These are phyloP conservation scores for Agrochola circellaris DNA, from an alignment of 2,888 invertebrate genomes.

Conservation along the genomic window DNA sequence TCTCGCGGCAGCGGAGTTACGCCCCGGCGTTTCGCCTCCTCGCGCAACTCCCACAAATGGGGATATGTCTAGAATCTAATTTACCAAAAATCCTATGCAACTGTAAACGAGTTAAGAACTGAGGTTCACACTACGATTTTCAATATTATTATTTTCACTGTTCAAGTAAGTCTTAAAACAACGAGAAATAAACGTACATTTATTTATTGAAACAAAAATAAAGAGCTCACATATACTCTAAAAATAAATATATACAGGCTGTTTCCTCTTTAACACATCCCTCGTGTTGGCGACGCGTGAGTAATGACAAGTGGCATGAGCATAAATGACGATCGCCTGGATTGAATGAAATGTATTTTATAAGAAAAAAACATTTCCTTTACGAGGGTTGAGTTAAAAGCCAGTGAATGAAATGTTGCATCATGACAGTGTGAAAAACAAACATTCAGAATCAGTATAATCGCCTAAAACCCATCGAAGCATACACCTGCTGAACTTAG, in stretches of 20 bases:
- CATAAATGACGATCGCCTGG: constrained; percentile 33
- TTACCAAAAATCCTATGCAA: too few relatives aligned
- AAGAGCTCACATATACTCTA: background rate
- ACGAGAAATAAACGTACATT: constrained; percentile 2
- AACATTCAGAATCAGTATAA: background rate
- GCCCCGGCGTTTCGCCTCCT: too few relatives aligned
- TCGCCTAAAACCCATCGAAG: background rate
- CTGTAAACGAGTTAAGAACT: too few relatives aligned
- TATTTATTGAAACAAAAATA: background rate
- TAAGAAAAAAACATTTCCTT: constrained; percentile 4
- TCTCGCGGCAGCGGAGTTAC: too few relatives aligned
- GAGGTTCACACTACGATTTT: too few relatives aligned
- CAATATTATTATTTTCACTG: background rate
- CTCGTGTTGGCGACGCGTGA: constrained; percentile 31
- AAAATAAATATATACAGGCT: constrained; percentile 21
- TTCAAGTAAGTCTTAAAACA: background rate
- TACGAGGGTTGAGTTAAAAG: background rate
- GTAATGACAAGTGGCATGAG: constrained; percentile 44
- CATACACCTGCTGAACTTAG: background rate
- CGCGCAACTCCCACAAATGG: too few relatives aligned
- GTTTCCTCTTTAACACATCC: constrained; percentile 35
- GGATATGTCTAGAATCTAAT: too few relatives aligned
- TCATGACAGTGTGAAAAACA: constrained; percentile 10
- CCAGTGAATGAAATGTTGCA: constrained; percentile 1
- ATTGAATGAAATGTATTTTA: constrained; percentile 35